Evolutionary conservation across 1,140 invertebrate genomes (phyloP).

Genomic region (Homarus americanus): DNA sequence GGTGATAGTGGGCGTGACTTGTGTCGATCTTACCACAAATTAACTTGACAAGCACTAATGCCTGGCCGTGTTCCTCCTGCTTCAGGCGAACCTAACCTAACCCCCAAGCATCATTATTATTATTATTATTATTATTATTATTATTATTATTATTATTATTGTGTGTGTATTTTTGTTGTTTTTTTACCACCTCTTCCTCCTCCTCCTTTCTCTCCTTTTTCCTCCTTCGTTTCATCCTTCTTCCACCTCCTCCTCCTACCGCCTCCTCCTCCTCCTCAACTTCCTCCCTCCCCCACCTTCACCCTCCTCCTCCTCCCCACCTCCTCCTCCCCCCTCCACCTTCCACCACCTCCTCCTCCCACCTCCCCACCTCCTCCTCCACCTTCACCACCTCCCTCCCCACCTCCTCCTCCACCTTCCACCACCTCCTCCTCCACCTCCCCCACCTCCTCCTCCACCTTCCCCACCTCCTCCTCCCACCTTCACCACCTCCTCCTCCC

Average conservation of each 20-base stretch:
- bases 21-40: not conserved
- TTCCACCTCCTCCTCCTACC: slow-evolving; percentile 20
- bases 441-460: not conserved
- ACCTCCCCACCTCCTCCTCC: no score
- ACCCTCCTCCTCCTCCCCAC: not conserved
- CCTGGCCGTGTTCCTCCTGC: not conserved
- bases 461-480: not conserved
- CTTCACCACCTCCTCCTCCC: no score
- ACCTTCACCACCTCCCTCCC: not conserved
- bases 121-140: not conserved
- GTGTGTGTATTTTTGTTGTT: no score
- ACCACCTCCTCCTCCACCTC: not conserved
- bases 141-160: no score
- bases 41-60: slow-evolving; percentile 35
- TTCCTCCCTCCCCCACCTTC: no score
- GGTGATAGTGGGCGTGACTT: not conserved
- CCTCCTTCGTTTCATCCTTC: no score
- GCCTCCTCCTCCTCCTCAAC: no score
- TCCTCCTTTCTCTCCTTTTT: slow-evolving; percentile 8
- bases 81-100: no score
- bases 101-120: no score
- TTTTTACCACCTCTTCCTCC: no score
- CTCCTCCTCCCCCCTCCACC: not conserved
- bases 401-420: not conserved
- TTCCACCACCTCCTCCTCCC: not conserved